phyloP scores from a whole-genome alignment of 2,113 vertebrate genomes.

The Seriola rivoliana region DNA sequence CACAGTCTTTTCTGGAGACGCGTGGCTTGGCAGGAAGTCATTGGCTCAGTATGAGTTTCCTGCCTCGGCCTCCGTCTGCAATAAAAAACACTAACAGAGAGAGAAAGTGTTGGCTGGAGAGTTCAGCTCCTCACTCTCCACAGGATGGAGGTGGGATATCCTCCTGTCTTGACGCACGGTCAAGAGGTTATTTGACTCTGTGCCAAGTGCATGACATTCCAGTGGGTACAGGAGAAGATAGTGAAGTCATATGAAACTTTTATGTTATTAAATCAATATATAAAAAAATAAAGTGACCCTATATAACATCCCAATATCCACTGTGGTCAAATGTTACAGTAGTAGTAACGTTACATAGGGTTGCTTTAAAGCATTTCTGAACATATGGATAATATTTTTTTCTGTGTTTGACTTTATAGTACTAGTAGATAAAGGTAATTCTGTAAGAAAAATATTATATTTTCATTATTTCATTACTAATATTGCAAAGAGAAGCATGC shows the following conservation, averaged over 20 bases:
- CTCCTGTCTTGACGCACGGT: conserved; percentile 20
- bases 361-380: no score
- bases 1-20: conserved; percentile 64
- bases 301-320: background rate
- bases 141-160: conserved; percentile 49
- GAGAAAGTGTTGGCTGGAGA: conserved; percentile 26
- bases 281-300: background rate
- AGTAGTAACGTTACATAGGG: no score
- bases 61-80: conserved; percentile 75
- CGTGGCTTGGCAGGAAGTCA: conserved; percentile 90
- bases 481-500: background rate
- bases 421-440: no score
- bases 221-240: background rate
- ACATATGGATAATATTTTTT: no score
- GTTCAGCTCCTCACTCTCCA: conserved; percentile 32
- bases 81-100: conserved; percentile 29
- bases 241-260: background rate
- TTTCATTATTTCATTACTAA: no score
- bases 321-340: background rate
- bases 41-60: conserved; percentile 91
- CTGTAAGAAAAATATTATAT: no score
- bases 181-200: conserved; percentile 46
- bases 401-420: no score
- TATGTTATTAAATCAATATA: background rate
- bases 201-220: conserved; percentile 10